Base-by-base conservation (phyloP, 1,140 invertebrate species). In the Physella acuta region DNA sequence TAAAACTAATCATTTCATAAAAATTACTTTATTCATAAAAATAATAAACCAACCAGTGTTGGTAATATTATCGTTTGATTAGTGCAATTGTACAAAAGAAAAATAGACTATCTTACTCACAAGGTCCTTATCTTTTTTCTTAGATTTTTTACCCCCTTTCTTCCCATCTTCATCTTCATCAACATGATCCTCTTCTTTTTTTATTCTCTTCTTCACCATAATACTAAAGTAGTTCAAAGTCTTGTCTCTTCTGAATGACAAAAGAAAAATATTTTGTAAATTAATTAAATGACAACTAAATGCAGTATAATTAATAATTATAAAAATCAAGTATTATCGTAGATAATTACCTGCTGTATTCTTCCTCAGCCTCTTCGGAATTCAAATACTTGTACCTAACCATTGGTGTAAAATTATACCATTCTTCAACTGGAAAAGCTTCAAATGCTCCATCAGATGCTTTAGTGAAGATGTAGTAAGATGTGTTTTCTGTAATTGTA, bases 391-490 rank as follows among this genome's bases (percentile, higher is more conserved):
- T 98, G 77, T 98, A 98, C 69, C 91, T 88, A 73, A 94, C 92
- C 73, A 94, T 91, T 0, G 93, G 92, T 76, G 92, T 91, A 81
- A 96, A 96, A 78, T 94, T 94, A 70, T 88, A 88, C 96, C 96
- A 98, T 85, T 98, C 95, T 62, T 93, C 90, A 14, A 98, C 87
- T 1, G 95, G 95, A 86, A 92, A 95, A 0, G 95, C 95, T 86
- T 98, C 95, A 81, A 98, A 97, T 0, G 91, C 91, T 24, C 94
- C 94, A 87, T 98, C 95, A 8, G 91, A 88, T 28, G 93, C 93
- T 86, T 98, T 94, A 1, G 93, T 96, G 78, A 98, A 98, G 8
- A 98, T 93, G 82, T 96, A 98, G 83, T 97, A 98, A 0, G 94
- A 92, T 0, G 95, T 92, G 85, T 98, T 98, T 83, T 97, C 94